Base-by-base conservation (phyloP, 2,113 vertebrate genomes). In the Varanus komodoensis region DNA sequence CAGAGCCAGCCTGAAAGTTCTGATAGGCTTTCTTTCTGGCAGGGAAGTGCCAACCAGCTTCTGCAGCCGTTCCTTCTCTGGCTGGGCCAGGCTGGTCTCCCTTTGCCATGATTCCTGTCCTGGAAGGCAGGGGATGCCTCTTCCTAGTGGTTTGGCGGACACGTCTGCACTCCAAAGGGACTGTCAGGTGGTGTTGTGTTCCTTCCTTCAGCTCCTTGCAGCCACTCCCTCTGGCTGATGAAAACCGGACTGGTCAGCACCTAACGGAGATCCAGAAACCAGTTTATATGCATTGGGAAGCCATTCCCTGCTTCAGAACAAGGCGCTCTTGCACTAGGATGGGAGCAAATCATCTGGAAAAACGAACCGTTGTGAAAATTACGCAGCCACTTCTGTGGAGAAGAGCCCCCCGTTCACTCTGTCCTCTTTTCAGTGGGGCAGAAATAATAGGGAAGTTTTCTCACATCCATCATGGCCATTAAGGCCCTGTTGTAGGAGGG, bases 401-500 rank as follows among this genome's bases (percentile, higher is more conserved):
- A 61, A 82, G 21, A n/a, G 80, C 57, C 52, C 52, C 17, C 15
- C 7, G 34, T 19, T 19, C 5, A 4, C 61, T 64, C 79, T 8
- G 6, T 57, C 32, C 29, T 7, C 50, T 4, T 54, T 27, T 52
- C 52, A 61, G 80, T 8, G 52, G 32, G 52, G 54, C 32, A 32
- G 52, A 82, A 82, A 81, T 81, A 81, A 29, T 52, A n/a, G 23
- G 50, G 80, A 61, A 61, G 32, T 29, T 57, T 82, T 82, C 80
- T 34, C 80, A 82, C 80, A n/a, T 61, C 80, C 50, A 9, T 82
- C n/a, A 14, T 82, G 80, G 32, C 52, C n/a, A 82, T 96, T 95
- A 95, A 90, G 93, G 87, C 44, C 80, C 91, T 86, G 87, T 34
- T 93, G 90, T 93, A 88, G 95, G 94, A 91, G 89, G 80, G 90